Conservation (phyloP, 2,797 vertebrate genomes). For the Numenius phaeopus region DNA sequence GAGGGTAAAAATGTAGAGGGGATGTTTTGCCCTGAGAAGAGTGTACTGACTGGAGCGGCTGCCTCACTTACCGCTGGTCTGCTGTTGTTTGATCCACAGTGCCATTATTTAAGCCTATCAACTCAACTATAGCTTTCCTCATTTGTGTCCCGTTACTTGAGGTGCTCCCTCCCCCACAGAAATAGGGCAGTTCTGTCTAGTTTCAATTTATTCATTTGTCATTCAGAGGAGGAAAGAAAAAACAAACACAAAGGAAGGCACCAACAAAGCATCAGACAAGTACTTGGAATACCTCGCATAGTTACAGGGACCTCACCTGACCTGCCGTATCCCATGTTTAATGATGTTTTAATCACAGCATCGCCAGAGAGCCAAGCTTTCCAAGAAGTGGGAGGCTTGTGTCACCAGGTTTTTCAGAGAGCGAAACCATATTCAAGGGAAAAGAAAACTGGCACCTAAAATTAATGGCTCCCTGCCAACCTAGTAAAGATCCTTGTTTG, state of each 20-base stretch:
- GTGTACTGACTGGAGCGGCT: not conserved
- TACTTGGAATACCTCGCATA: conserved; percentile 16
- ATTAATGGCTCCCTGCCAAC: conserved; percentile 32
- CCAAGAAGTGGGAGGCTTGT: conserved; percentile 45
- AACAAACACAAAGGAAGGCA: conserved; percentile 34
- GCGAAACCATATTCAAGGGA: not conserved
- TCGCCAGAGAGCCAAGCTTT: conserved; percentile 3
- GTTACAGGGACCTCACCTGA: conserved; percentile 57
- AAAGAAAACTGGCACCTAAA: conserved; percentile 69
- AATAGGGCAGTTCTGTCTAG: not conserved
- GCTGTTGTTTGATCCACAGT: not conserved
- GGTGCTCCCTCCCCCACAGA: not conserved
- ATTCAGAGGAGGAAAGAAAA: conserved; percentile 39
- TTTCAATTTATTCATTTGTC: conserved; percentile 3
- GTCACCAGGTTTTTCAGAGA: conserved; percentile 21
- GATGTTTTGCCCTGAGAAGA: not conserved
- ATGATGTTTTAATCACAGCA: conserved; percentile 15
- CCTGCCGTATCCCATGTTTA: conserved; percentile 17
- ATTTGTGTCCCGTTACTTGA: not conserved
- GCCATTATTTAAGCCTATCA: not conserved
- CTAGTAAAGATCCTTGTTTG: conserved; percentile 65
- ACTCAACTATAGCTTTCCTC: not conserved
- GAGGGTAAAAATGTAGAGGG: not conserved
- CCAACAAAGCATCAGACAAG: not conserved
- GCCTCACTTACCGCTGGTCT: not conserved